Evolutionary conservation across 1,140 invertebrate genomes (phyloP).

Genomic region (Drosophila subobscura): DNA sequence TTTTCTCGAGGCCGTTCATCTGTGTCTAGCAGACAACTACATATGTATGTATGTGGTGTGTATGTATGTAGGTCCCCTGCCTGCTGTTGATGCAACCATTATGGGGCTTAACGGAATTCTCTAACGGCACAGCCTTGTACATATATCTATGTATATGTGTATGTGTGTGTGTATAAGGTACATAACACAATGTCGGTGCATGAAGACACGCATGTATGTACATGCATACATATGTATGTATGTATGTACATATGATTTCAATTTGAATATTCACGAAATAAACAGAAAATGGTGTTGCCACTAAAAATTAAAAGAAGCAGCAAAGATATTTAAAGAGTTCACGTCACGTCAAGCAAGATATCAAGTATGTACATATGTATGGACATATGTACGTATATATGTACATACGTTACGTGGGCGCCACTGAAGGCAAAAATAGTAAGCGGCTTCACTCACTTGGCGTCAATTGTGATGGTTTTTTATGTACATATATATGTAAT

Average conservation of each 20-base stretch:
- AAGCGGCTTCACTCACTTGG: neutral
- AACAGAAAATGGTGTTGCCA: constrained; percentile 63
- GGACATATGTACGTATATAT: too few relatives aligned
- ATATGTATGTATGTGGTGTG: too few relatives aligned
- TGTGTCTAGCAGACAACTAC: too few relatives aligned
- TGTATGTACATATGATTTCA: constrained; percentile 15
- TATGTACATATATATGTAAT: too few relatives aligned
- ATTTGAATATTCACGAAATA: constrained; percentile 70
- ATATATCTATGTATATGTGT: neutral
- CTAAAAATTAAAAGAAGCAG: constrained; percentile 21
- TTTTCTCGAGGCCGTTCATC: too few relatives aligned
- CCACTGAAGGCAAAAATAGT: constrained; percentile 36
- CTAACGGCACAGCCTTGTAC: constrained; percentile 7
- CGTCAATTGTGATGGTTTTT: neutral
- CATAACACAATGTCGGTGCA: neutral
- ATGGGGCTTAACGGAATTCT: constrained; percentile 41
- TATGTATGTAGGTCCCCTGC: too few relatives aligned
- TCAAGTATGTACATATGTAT: too few relatives aligned
- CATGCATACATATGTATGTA: constrained; percentile 9
- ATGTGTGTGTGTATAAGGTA: neutral
- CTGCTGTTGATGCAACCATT: constrained; percentile 28
- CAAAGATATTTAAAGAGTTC: too few relatives aligned
- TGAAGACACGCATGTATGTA: neutral
- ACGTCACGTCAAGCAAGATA: too few relatives aligned
- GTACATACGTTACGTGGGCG: constrained; percentile 68